Evolutionary conservation across 2,888 invertebrate species (phyloP), one percentile per base, ranked within the genome.

Genomic region (Agrochola circellaris): DNA sequence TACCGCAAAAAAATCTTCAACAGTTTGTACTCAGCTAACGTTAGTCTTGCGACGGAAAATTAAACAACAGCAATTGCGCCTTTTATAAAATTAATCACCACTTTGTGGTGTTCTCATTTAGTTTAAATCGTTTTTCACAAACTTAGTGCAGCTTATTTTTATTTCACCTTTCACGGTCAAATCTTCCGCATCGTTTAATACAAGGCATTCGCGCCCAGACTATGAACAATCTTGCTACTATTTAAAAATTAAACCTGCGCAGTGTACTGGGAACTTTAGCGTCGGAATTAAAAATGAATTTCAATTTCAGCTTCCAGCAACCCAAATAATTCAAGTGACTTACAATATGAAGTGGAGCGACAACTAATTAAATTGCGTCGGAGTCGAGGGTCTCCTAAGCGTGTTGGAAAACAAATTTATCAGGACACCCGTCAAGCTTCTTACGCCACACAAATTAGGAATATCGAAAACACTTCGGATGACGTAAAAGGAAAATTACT

Each of bases 231-330:
- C 85, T 82, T 83, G 75, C n/a, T 77, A 62, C 83, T 82, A 72
- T 86, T 85, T 81, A 86, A 83, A 86, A 86, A 81, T 81, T 81
- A 74, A 86, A 77, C 74, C 77, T 58, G 73, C 75, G 81, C 83
- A 75, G 83, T 82, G 73, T 76, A 79, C 76, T 54, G 64, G 76
- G n/a, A 76, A 79, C 74, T 76, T 79, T 69, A 13, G 69, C 75
- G 77, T 75, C 38, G 45, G 58, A 82, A 81, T 85, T 81, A 81
- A 86, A 81, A 86, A 86, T 83, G 51, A 78, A 85, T 86, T 82
- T 75, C 74, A 79, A 79, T 77, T 82, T 77, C 56, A 84, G 82
- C 70, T 71, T 72, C 65, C 67, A 76, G 76, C 70, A 75, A 72
- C 60, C 70, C 71, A 72, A 86, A 76, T 81, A 85, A 83, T 82